A percentile compares a stretch with the other conserved stretches of the same genome.
phyloP scores from a whole-genome alignment of 2,888 invertebrate species.

The Listrodromus nycthemerus region DNA sequence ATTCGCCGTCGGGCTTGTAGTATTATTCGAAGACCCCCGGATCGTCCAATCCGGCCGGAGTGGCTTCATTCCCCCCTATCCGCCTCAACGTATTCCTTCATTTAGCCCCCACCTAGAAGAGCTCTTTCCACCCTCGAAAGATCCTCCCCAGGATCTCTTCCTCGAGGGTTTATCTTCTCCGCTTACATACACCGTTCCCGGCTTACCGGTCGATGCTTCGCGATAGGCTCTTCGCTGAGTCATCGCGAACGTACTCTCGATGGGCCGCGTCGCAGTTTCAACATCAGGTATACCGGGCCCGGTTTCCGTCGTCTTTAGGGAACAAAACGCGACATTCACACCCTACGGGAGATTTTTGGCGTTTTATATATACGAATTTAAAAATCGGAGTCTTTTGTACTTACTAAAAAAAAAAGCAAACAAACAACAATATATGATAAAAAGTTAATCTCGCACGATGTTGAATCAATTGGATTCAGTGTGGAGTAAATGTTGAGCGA shows the following conservation, averaged over 20 bases:
- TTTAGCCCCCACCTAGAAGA: not conserved
- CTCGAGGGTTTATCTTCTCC: constrained; percentile 31
- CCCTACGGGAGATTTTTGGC: too few species aligned
- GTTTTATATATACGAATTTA: too few species aligned
- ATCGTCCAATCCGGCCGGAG: constrained; percentile 56
- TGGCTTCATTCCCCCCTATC: constrained; percentile 44
- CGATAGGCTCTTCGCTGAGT: constrained; percentile 6
- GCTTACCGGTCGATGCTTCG: constrained; percentile 41
- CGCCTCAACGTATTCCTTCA: constrained; percentile 4
- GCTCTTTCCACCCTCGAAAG: constrained; percentile 32
- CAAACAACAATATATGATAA: too few species aligned
- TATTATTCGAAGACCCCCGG: constrained; percentile 45
- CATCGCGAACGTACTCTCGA: not conserved
- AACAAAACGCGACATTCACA: too few species aligned
- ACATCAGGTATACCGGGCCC: not conserved
- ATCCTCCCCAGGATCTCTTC: constrained; percentile 32
- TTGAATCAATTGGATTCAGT: too few species aligned
- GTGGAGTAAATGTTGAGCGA: too few species aligned
- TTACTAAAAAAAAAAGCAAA: too few species aligned
- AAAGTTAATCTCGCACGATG: too few species aligned
- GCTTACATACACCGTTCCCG: constrained; percentile 2
- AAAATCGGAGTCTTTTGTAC: too few species aligned
- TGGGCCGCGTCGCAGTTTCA: not conserved
- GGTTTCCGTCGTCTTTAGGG: too few species aligned
- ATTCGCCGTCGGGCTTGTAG: constrained; percentile 22